phyloP scores from a whole-genome alignment of 1,140 invertebrate genomes.

The Idris sp. region DNA sequence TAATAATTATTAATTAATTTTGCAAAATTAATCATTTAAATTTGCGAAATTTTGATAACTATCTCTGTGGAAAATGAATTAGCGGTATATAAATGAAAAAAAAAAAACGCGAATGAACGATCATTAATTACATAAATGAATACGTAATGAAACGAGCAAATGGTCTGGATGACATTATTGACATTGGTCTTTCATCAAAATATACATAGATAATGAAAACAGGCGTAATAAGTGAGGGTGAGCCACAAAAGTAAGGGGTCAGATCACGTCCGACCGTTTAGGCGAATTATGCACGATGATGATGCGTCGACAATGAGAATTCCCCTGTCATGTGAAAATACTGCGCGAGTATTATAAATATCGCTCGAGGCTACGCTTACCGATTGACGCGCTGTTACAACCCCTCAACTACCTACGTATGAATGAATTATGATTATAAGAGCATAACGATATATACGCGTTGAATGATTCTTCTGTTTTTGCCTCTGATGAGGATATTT shows the following conservation, averaged over 20 bases:
- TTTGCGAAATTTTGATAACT: too few relatives aligned
- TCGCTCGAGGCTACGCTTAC: constrained; percentile 53
- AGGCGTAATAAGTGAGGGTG: constrained; percentile 50
- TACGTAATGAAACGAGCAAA: constrained; percentile 44
- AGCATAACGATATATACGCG: constrained; percentile 46
- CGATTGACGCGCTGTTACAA: constrained; percentile 60
- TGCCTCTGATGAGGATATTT: constrained; percentile 45
- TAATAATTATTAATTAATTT: too few relatives aligned
- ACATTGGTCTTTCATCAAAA: constrained; percentile 51
- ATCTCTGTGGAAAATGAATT: too few relatives aligned
- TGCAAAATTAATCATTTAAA: too few relatives aligned
- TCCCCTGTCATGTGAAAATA: constrained; percentile 61
- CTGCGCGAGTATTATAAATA: constrained; percentile 58
- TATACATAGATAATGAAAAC: constrained; percentile 59
- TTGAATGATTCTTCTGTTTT: constrained; percentile 59
- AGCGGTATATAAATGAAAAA: constrained; percentile 14
- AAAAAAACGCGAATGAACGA: constrained; percentile 23
- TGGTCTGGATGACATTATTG: constrained; percentile 47
- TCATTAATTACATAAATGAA: constrained; percentile 59
- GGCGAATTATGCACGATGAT: constrained; percentile 65
- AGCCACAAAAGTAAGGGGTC: constrained; percentile 62
- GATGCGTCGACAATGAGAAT: constrained; percentile 66
- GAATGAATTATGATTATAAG: constrained; percentile 64
- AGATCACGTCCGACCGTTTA: constrained; percentile 59
- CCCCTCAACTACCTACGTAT: constrained; percentile 54